Base-by-base conservation (phyloP, 1,140 invertebrate species). In the Chymomyza costata region DNA sequence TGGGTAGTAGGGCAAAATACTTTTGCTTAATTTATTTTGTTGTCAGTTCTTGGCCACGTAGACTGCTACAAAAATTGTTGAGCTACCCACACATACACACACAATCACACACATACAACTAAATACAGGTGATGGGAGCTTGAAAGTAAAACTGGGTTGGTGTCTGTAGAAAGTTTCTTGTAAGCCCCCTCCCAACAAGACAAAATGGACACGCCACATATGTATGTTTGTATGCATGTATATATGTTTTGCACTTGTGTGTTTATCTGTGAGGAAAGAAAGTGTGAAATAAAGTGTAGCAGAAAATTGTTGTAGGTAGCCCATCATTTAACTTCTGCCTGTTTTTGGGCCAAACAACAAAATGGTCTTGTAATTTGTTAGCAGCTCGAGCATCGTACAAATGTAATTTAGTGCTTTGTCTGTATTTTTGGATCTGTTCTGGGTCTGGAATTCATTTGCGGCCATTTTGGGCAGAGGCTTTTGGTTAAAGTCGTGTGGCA, bases 251-350 rank as follows among this genome's bases (percentile, higher is more conserved):
- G 25, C 25, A 28, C 5, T 28, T 10, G 10, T 28, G 25, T 28
- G 25, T 28, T 6, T n/a, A n/a, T n/a, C 50, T 52, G 39, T 16
- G 32, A 8, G 34, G 44, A 53, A n/a, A 44, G 28, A 44, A 63
- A 58, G 59, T 63, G 63, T 66, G 59, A 66, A 66, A 63, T 59
- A 63, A 66, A 63, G 46, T 66, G 64, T 50, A n/a, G n/a, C n/a
- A 63, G 64, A 59, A 66, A 66, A 66, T 66, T 63, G n/a, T n/a
- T n/a, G 49, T 46, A 40, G 46, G 15, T 52, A 47, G 39, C 37
- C n/a, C 39, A 41, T 32, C 17, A 18, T 30, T 6, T 18, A 60
- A 45, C 19, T 41, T 53, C 53, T 48, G 63, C 58, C 52, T 63
- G 62, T 48, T 66, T 66, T 62, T 37, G 35, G 46, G 31, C 35